Percentiles rank a stretch among this genome's conserved stretches.
phyloP scores from a whole-genome alignment of 2,888 invertebrate species.

The Alcis repandata region DNA sequence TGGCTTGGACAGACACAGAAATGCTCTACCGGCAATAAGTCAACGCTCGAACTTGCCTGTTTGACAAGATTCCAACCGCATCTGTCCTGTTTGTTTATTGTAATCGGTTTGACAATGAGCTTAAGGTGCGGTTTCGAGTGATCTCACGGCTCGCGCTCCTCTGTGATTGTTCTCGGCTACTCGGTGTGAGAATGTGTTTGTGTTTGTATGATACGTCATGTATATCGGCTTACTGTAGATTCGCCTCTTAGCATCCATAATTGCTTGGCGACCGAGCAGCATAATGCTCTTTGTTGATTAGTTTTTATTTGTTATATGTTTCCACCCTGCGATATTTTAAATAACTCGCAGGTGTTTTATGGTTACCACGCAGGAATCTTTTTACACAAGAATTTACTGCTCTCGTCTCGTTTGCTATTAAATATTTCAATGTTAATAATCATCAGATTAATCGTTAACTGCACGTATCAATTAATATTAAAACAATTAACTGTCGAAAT shows the following conservation, averaged over 20 bases:
- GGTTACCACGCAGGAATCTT: not conserved
- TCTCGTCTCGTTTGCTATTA: not conserved
- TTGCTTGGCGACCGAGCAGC: constrained; percentile 80
- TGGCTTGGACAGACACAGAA: constrained; percentile 65
- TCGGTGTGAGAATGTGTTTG: constrained; percentile 77
- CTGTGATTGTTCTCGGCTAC: constrained; percentile 80
- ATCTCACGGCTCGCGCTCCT: constrained; percentile 77
- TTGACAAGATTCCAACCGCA: constrained; percentile 87
- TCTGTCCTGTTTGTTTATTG: constrained; percentile 87
- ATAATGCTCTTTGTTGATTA: constrained; percentile 76
- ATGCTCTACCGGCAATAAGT: constrained; percentile 86
- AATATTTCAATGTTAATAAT: not conserved
- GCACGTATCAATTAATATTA: constrained; percentile 5
- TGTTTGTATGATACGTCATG: constrained; percentile 85
- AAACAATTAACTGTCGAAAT: constrained; percentile 10
- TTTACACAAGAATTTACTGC: not conserved
- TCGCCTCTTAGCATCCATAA: constrained; percentile 84
- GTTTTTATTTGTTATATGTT: constrained; percentile 60
- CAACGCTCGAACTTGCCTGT: constrained; percentile 86
- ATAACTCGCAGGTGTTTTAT: constrained; percentile 25
- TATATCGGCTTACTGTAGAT: constrained; percentile 84
- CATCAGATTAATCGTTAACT: not conserved
- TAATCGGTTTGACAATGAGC: constrained; percentile 87
- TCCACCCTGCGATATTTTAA: constrained; percentile 20
- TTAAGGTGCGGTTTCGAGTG: constrained; percentile 87